A percentile compares a stretch with the other conserved stretches of the same genome.
Evolutionary conservation across 2,113 vertebrate genomes (phyloP).

Genomic region (Dasyurus viverrinus): DNA sequence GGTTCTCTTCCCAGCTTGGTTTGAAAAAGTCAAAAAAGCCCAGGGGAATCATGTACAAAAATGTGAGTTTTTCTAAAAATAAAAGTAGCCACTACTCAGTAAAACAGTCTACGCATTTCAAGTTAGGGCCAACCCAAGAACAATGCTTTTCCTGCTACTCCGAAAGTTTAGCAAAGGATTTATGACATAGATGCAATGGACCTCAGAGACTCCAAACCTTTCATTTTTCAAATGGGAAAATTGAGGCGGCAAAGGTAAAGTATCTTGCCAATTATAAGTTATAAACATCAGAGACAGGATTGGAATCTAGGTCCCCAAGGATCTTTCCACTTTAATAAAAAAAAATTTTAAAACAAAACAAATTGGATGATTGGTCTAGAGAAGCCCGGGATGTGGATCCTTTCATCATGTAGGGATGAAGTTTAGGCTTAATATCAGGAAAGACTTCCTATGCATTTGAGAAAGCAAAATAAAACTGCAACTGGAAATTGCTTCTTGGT

Average conservation of each 20-base stretch:
- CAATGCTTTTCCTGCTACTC: background rate
- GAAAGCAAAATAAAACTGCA: background rate
- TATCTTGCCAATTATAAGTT: background rate
- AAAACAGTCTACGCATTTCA: background rate
- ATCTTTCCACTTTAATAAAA: background rate
- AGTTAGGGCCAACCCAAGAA: background rate
- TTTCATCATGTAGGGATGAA: too few species aligned
- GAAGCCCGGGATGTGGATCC: background rate
- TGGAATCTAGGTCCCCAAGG: background rate
- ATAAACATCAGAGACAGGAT: background rate
- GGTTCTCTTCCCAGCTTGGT: background rate
- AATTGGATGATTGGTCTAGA: background rate
- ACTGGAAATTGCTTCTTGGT: background rate
- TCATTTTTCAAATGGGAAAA: background rate
- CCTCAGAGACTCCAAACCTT: background rate
- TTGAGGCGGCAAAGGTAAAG: background rate
- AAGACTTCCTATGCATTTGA: background rate
- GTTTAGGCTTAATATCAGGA: background rate
- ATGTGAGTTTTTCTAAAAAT: background rate
- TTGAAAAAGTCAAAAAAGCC: background rate
- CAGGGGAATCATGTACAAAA: background rate
- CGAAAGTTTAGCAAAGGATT: background rate
- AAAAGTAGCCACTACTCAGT: background rate
- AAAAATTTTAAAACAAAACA: background rate
- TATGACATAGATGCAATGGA: background rate